phyloP scores from a whole-genome alignment of 2,888 invertebrate genomes.

The Trissoscelio sp. region DNA sequence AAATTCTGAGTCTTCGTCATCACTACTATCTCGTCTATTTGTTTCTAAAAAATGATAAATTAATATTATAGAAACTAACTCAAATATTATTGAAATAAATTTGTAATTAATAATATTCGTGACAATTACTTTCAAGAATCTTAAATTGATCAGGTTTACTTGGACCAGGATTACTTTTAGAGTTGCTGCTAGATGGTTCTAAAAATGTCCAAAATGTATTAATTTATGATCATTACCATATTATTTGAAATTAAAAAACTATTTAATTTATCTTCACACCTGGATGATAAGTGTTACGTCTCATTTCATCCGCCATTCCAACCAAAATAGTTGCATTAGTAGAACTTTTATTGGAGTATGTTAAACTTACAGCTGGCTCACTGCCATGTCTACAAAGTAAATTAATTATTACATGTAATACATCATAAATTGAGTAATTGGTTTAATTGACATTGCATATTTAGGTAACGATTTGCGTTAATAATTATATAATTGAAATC shows the following conservation, averaged over 20 bases:
- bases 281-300: constrained; percentile 79
- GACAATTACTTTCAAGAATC: constrained; percentile 75
- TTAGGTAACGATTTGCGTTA: too few relatives aligned
- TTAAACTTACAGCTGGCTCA: constrained; percentile 87
- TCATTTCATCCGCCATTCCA: constrained; percentile 83
- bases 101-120: not conserved
- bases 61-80: not conserved
- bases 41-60: constrained; percentile 17
- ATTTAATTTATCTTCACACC: constrained; percentile 71
- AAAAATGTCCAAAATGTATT: constrained; percentile 19
- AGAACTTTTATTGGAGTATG: constrained; percentile 87
- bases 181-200: constrained; percentile 79
- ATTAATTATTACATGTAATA: constrained; percentile 10
- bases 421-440: not conserved
- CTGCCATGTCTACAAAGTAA: constrained; percentile 83
- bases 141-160: constrained; percentile 53
- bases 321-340: constrained; percentile 86
- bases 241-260: constrained; percentile 1
- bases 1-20: constrained; percentile 62
- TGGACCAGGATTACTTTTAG: constrained; percentile 74
- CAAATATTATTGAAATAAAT: not conserved
- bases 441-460: too few relatives aligned
- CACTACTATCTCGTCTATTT: constrained; percentile 31
- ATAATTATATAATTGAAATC: too few relatives aligned
- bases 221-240: not conserved